Evolutionary conservation across 1,140 invertebrate species (phyloP).

Genomic region (Zeugodacus cucurbitae): DNA sequence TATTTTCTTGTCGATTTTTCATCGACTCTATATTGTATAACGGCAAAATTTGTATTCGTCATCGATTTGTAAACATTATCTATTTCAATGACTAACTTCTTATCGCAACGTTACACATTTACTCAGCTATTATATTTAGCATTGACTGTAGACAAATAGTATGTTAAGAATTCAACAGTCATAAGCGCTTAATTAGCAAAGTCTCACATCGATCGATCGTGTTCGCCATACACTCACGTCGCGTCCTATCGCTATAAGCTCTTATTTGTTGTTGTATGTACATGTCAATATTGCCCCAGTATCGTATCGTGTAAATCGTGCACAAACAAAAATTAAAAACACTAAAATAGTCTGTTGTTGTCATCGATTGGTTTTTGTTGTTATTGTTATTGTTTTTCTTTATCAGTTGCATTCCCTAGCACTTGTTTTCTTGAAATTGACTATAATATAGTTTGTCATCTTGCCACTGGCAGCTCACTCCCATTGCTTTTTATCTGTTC

Average conservation of each 20-base stretch:
- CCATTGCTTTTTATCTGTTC: background rate
- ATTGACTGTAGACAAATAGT: background rate
- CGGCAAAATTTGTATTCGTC: background rate
- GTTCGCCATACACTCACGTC: background rate
- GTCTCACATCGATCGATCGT: background rate
- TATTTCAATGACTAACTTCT: background rate
- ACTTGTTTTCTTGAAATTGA: background rate
- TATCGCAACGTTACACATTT: background rate
- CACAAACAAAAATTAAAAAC: background rate
- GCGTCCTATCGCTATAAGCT: too few relatives aligned
- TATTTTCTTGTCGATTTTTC: background rate
- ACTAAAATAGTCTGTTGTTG: background rate
- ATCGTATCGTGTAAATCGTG: background rate
- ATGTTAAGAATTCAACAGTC: background rate
- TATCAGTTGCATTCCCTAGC: background rate
- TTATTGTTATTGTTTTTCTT: background rate
- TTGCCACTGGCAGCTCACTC: background rate
- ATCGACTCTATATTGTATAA: background rate
- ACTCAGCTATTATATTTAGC: background rate
- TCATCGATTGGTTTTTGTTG: conserved; percentile 19
- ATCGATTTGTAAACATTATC: background rate
- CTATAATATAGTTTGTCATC: background rate
- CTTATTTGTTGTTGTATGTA: too few relatives aligned
- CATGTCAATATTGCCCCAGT: background rate
- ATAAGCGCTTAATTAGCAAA: background rate